phyloP scores from a whole-genome alignment of 30 jellyfish, hydroid and myxozoan genomes.

The Nemopilema nomurai region DNA sequence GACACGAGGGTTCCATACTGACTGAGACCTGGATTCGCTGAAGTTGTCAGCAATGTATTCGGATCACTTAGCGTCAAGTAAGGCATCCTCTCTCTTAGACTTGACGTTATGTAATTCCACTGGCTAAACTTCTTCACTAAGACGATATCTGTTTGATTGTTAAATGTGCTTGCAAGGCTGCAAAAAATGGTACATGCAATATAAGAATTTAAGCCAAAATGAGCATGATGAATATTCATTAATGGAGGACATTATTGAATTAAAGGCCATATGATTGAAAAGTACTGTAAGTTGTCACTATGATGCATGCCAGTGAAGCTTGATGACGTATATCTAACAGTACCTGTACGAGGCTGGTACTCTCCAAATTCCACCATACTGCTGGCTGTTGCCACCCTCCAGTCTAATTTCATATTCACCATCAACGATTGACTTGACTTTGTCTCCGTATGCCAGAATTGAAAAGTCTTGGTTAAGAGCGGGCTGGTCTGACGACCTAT shows the following conservation, averaged over 20 bases:
- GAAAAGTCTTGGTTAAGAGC: slow-evolving; percentile 88
- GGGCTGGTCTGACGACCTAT: slow-evolving; percentile 78
- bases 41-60: slow-evolving; percentile 82
- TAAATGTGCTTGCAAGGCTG: slow-evolving; percentile 57
- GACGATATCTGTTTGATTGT: slow-evolving; percentile 87
- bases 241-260: no score
- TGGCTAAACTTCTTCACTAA: slow-evolving; percentile 90
- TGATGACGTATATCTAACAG: no score
- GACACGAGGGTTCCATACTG: slow-evolving; percentile 90
- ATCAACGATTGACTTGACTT: slow-evolving; percentile 69
- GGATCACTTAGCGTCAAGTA: slow-evolving; percentile 70
- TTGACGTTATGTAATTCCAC: slow-evolving; percentile 85
- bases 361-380: slow-evolving; percentile 99
- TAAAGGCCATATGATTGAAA: no score
- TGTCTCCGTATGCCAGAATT: slow-evolving; percentile 81
- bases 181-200: slow-evolving; percentile 3
- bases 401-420: slow-evolving; percentile 88
- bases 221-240: background rate
- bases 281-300: no score
- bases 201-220: background rate
- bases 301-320: no score
- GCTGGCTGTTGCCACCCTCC: slow-evolving; percentile 92
- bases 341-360: slow-evolving; percentile 95
- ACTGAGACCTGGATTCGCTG: slow-evolving; percentile 76
- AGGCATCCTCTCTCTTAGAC: slow-evolving; percentile 95